A percentile compares a stretch with the other conserved stretches of the same genome.
phyloP scores from a whole-genome alignment of 2,888 invertebrate genomes.

The Leptinotarsa peninsularis region DNA sequence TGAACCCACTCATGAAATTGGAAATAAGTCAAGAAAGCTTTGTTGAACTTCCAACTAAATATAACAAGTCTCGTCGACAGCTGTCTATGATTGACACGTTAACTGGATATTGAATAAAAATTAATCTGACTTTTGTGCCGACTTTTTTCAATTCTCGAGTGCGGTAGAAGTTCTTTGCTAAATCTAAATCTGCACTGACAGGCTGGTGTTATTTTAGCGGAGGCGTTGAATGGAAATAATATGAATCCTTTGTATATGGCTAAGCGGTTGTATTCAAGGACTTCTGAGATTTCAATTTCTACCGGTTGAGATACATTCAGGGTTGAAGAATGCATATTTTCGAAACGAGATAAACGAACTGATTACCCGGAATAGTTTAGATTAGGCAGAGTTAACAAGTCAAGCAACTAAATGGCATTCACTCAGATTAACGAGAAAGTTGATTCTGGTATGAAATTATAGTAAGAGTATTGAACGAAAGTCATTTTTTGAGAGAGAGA shows the following conservation, averaged over 20 bases:
- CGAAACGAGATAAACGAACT: neutral
- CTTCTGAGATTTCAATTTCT: constrained; percentile 48
- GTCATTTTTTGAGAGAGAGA: too few relatives aligned
- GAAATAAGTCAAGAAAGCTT: constrained; percentile 31
- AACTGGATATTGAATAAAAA: constrained; percentile 38
- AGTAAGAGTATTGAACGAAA: too few relatives aligned
- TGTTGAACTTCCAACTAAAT: constrained; percentile 26
- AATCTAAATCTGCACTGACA: constrained; percentile 44
- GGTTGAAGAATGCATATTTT: neutral
- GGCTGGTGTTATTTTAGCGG: constrained; percentile 57
- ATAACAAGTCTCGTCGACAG: constrained; percentile 27
- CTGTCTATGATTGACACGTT: constrained; percentile 28
- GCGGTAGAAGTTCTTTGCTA: constrained; percentile 26
- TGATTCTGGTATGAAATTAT: too few relatives aligned
- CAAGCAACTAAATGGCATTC: too few relatives aligned
- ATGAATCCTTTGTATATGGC: constrained; percentile 47
- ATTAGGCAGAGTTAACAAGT: neutral
- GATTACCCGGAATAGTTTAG: neutral
- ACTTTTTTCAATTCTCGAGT: constrained; percentile 43
- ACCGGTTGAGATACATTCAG: constrained; percentile 25
- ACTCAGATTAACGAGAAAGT: too few relatives aligned
- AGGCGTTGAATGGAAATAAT: constrained; percentile 56
- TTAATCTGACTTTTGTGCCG: constrained; percentile 46
- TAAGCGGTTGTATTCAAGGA: constrained; percentile 43
- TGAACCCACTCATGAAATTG: constrained; percentile 28